These are phyloP conservation scores for Nesometra sesokonis DNA, from an alignment of 35 echinoderm and acorn worm genomes.

Conservation along the genomic window DNA sequence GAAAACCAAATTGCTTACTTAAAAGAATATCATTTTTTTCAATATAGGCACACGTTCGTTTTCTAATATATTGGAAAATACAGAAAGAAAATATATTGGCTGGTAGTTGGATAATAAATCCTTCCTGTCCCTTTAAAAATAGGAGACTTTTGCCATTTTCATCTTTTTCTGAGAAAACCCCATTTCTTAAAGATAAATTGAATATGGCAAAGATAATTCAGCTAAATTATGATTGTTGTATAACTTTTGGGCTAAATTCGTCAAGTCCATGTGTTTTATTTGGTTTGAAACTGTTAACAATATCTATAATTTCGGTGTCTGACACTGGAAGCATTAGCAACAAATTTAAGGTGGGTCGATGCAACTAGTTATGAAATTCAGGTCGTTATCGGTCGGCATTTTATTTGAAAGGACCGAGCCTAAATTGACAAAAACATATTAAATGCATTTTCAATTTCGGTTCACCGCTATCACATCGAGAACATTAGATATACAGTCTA, in stretches of 20 bases:
- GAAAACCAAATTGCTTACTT: constrained; percentile 31
- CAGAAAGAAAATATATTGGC: constrained; percentile 33
- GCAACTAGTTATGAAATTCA: background rate
- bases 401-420: background rate
- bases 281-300: constrained; percentile 2
- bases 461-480: background rate
- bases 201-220: constrained; percentile 25
- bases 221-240: constrained; percentile 22
- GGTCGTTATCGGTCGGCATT: background rate
- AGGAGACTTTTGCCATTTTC: constrained; percentile 35
- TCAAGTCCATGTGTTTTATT: background rate
- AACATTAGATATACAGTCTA: no score
- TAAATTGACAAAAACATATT: background rate
- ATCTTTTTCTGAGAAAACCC: constrained; percentile 33
- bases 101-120: constrained; percentile 19
- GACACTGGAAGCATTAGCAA: constrained; percentile 20
- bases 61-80: constrained; percentile 44
- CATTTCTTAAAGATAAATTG: constrained; percentile 29
- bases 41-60: constrained; percentile 4
- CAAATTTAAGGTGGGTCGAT: background rate
- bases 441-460: background rate
- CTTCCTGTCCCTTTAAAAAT: constrained; percentile 24
- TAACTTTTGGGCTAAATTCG: background rate
- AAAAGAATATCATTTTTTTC: constrained; percentile 15
- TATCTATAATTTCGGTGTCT: constrained; percentile 14